Evolutionary conservation across 2,113 vertebrate species (phyloP).

Genomic region (Hemichromis elongatus): DNA sequence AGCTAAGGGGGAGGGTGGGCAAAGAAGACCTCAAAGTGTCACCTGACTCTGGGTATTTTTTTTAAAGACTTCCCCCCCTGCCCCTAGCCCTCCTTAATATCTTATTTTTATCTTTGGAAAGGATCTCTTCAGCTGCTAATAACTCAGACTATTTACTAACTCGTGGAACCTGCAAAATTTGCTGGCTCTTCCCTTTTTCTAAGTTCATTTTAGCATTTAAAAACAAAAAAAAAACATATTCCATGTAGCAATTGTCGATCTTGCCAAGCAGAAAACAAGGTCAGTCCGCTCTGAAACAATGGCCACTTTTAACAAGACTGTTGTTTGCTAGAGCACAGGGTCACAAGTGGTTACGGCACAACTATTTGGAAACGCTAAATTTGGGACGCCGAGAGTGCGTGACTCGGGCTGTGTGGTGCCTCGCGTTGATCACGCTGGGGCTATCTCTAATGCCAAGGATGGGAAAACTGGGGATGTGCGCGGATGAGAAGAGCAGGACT

Average conservation of each 20-base stretch:
- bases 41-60: conserved; percentile 19
- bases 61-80: background rate
- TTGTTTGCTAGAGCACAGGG: conserved; percentile 24
- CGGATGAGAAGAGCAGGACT: background rate
- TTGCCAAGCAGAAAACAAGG: conserved; percentile 39
- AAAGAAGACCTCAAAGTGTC: conserved; percentile 9
- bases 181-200: conserved; percentile 48
- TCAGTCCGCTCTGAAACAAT: conserved; percentile 12
- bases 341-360: conserved; percentile 11
- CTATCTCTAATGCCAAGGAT: background rate
- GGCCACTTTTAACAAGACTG: conserved; percentile 6
- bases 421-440: background rate
- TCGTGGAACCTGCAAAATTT: conserved; percentile 54
- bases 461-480: background rate
- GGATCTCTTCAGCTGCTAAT: conserved; percentile 76
- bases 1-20: background rate
- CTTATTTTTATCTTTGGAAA: conserved; percentile 48
- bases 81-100: conserved; percentile 16
- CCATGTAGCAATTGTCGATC: conserved; percentile 68
- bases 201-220: conserved; percentile 63
- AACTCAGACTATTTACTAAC: conserved; percentile 69
- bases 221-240: conserved; percentile 47
- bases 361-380: conserved; percentile 30
- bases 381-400: conserved; percentile 1
- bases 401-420: background rate